These are phyloP conservation scores for Melangyna quadrimaculata DNA, from an alignment of 2,888 invertebrate genomes.

Conservation along the genomic window DNA sequence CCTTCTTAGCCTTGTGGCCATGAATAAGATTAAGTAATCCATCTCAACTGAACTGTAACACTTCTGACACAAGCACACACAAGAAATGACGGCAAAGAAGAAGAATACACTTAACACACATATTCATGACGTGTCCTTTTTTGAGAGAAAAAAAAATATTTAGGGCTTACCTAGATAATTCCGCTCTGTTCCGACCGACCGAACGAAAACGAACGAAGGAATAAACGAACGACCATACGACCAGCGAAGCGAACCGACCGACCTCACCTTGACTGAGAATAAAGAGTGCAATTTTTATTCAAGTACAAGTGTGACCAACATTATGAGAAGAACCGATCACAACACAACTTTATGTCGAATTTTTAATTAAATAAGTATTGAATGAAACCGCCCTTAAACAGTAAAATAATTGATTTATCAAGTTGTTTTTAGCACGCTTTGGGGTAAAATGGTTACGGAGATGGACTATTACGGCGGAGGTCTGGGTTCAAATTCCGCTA, in stretches of 20 bases:
- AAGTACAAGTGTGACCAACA: neutral
- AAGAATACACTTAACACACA: constrained; percentile 71
- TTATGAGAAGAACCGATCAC: neutral
- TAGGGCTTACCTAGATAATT: constrained; percentile 50
- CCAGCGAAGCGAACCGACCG: constrained; percentile 57
- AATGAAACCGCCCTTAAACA: too few species aligned
- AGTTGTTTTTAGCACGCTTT: too few species aligned
- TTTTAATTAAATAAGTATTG: too few species aligned
- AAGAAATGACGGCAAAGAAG: constrained; percentile 58
- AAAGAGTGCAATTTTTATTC: constrained; percentile 42
- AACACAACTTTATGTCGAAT: neutral
- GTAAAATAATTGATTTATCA: too few species aligned
- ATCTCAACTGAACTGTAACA: constrained; percentile 71
- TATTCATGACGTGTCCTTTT: constrained; percentile 66
- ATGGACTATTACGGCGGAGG: too few species aligned
- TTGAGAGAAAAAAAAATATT: constrained; percentile 55
- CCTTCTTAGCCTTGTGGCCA: constrained; percentile 46
- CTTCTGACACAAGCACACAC: constrained; percentile 60
- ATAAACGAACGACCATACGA: constrained; percentile 41
- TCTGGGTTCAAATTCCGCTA: too few species aligned
- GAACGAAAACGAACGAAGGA: constrained; percentile 22
- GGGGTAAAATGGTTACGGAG: too few species aligned
- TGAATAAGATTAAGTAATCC: constrained; percentile 72
- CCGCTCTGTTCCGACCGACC: constrained; percentile 35
- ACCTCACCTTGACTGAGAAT: constrained; percentile 60